Conservation (phyloP, 1,140 invertebrate genomes). For the Dendroctonus ponderosae region DNA sequence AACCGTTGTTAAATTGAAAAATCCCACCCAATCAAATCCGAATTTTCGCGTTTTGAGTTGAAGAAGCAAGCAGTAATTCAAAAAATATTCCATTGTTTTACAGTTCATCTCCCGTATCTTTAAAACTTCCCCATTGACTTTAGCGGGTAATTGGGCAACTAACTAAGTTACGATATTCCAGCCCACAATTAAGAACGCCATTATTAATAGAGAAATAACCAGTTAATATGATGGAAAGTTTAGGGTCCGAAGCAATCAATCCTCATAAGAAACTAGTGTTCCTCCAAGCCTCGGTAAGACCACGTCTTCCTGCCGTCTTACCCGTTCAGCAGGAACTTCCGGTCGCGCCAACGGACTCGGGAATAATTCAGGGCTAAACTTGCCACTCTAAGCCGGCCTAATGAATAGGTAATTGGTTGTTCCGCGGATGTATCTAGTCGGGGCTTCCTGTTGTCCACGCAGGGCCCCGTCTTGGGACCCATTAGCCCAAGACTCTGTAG, state of each 20-base stretch:
- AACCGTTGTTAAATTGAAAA: too few relatives aligned
- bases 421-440: constrained; percentile 19
- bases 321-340: constrained; percentile 45
- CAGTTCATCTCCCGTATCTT: too few relatives aligned
- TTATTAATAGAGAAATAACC: background rate
- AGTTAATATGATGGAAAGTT: background rate
- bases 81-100: too few relatives aligned
- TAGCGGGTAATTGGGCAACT: too few relatives aligned
- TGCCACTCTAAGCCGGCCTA: constrained; percentile 30
- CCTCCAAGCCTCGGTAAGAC: background rate
- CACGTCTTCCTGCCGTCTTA: constrained; percentile 41
- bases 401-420: constrained; percentile 35
- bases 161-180: too few relatives aligned
- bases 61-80: too few relatives aligned
- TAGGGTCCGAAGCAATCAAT: constrained; percentile 1
- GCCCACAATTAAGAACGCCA: background rate
- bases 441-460: constrained; percentile 35
- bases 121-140: too few relatives aligned
- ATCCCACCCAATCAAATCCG: too few relatives aligned
- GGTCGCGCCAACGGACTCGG: background rate
- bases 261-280: background rate
- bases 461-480: constrained; percentile 31
- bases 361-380: constrained; percentile 32
- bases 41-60: too few relatives aligned
- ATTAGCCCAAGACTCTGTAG: constrained; percentile 23